These are phyloP conservation scores for Takifugu flavidus DNA, from an alignment of 2,113 vertebrate genomes.

Conservation along the genomic window DNA sequence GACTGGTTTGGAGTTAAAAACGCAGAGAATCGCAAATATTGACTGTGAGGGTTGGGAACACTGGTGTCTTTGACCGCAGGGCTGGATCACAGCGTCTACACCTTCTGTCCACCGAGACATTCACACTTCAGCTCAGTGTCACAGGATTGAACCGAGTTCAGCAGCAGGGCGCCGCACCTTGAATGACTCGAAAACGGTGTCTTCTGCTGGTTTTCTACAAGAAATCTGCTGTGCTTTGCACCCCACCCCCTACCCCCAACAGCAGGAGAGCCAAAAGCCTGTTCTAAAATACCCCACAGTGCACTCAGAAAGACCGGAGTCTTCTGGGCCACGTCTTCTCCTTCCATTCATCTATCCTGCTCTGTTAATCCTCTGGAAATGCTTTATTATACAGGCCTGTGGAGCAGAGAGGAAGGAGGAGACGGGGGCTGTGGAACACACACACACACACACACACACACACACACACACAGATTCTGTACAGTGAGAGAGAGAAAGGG, in stretches of 20 bases:
- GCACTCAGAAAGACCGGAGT: no score
- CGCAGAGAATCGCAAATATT: no score
- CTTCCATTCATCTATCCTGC: constrained; percentile 27
- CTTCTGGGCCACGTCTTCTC: constrained; percentile 24
- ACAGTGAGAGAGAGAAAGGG: background rate
- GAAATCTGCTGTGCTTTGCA: constrained; percentile 14
- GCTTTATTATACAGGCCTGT: constrained; percentile 40
- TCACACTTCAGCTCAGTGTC: constrained; percentile 28
- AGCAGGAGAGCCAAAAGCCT: constrained; percentile 13
- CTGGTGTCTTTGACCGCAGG: no score
- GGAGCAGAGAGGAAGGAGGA: constrained; percentile 17
- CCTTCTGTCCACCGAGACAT: constrained; percentile 8
- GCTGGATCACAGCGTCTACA: no score
- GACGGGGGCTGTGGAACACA: constrained; percentile 17
- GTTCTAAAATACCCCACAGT: background rate
- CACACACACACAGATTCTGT: background rate
- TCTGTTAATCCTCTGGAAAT: constrained; percentile 42
- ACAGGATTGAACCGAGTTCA: constrained; percentile 31
- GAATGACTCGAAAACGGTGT: constrained; percentile 30
- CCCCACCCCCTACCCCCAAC: background rate
- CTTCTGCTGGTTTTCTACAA: constrained; percentile 27
- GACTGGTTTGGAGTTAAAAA: no score
- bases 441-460: background rate
- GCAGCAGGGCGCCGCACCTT: background rate
- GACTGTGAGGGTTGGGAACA: no score